These are phyloP conservation scores for Folsomia manolachei DNA, from an alignment of 2,888 invertebrate genomes.

Conservation along the genomic window DNA sequence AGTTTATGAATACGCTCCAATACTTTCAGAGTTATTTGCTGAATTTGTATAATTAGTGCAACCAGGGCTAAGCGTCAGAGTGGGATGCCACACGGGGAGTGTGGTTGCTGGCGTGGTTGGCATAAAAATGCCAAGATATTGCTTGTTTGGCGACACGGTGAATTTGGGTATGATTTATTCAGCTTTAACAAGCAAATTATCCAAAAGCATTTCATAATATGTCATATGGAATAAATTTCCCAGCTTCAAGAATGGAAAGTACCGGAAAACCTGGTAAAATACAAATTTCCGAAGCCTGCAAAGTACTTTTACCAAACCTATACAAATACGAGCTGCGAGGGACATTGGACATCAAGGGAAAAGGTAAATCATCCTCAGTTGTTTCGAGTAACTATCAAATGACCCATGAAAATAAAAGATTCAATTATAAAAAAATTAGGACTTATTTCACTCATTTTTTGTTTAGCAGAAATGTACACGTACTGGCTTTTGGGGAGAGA, in stretches of 20 bases:
- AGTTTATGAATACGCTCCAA: neutral
- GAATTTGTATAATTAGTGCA: neutral
- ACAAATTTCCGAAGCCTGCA: slow-evolving; percentile 88
- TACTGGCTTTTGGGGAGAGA: slow-evolving; percentile 79
- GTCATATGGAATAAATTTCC: too few species aligned
- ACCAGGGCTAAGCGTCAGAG: slow-evolving; percentile 66
- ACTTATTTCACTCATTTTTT: too few species aligned
- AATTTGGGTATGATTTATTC: too few species aligned
- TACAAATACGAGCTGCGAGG: slow-evolving; percentile 57
- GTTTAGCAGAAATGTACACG: slow-evolving; percentile 75
- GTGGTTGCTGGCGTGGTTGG: slow-evolving; percentile 93
- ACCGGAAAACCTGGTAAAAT: slow-evolving; percentile 90
- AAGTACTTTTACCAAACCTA: slow-evolving; percentile 68
- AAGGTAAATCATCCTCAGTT: slow-evolving; percentile 66
- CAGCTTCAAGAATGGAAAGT: slow-evolving; percentile 75
- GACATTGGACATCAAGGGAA: slow-evolving; percentile 69
- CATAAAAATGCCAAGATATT: slow-evolving; percentile 68
- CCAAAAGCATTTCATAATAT: neutral
- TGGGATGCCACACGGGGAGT: slow-evolving; percentile 85
- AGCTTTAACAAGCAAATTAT: too few species aligned
- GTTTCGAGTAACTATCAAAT: too few species aligned
- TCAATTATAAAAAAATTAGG: too few species aligned
- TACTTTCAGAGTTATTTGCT: neutral
- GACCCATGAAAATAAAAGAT: too few species aligned
- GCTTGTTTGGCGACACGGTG: neutral